These are phyloP conservation scores for Germaria angustata DNA, from an alignment of 2,888 invertebrate genomes.

Conservation along the genomic window DNA sequence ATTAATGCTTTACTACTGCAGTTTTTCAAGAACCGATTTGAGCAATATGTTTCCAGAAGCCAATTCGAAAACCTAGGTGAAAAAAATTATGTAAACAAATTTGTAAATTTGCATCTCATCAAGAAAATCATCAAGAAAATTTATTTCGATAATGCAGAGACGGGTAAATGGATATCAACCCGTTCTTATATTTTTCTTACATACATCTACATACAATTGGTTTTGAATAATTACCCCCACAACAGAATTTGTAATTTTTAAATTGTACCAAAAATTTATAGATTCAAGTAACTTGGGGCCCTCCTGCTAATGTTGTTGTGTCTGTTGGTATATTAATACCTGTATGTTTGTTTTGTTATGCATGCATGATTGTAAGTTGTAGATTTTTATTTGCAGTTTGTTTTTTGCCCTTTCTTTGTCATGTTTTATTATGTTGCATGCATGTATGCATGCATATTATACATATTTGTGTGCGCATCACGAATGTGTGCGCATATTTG, in stretches of 20 bases:
- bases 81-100: too few relatives aligned
- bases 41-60: too few relatives aligned
- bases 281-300: slow-evolving; percentile 13
- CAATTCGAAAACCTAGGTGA: too few relatives aligned
- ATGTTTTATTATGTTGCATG: slow-evolving; percentile 33
- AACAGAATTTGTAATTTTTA: background rate
- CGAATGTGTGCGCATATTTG: slow-evolving; percentile 34
- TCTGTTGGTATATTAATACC: slow-evolving; percentile 51
- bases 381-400: slow-evolving; percentile 30
- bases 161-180: too few relatives aligned
- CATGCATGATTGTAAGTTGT: slow-evolving; percentile 53
- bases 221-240: too few relatives aligned
- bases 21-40: too few relatives aligned
- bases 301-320: background rate
- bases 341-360: slow-evolving; percentile 52
- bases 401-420: background rate
- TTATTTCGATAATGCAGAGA: too few relatives aligned
- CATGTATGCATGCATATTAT: slow-evolving; percentile 24
- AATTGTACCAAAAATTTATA: background rate
- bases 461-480: slow-evolving; percentile 11
- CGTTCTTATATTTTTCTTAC: too few relatives aligned
- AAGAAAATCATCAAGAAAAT: too few relatives aligned
- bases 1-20: too few relatives aligned
- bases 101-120: too few relatives aligned
- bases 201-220: too few relatives aligned